phyloP scores from a whole-genome alignment of 2,888 invertebrate genomes.

The Phalera bucephala region DNA sequence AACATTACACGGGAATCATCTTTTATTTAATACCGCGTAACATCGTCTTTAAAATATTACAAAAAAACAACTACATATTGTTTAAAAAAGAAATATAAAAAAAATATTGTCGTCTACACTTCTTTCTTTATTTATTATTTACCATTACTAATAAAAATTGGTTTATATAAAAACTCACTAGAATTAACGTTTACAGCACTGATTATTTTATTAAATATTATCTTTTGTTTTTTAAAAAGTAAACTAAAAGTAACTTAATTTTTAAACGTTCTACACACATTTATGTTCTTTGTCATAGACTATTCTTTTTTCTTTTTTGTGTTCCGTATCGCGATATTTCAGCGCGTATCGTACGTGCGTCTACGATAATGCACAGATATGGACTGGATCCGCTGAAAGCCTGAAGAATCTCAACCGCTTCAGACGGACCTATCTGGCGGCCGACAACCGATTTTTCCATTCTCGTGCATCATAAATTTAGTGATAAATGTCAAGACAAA shows the following conservation, averaged over 20 bases:
- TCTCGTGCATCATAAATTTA: conserved; percentile 1
- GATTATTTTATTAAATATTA: too few species aligned
- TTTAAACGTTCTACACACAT: too few species aligned
- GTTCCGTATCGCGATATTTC: conserved; percentile 12
- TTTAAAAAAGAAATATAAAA: background rate
- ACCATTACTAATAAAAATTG: too few species aligned
- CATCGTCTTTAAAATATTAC: background rate
- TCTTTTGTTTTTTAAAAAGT: too few species aligned
- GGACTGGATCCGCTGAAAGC: conserved; percentile 19
- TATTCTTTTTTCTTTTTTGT: background rate
- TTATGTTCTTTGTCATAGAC: too few species aligned
- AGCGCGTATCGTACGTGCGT: conserved; percentile 9
- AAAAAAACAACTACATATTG: conserved; percentile 15
- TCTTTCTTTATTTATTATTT: too few species aligned
- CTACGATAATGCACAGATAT: conserved; percentile 11
- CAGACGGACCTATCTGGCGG: conserved; percentile 4
- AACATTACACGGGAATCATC: conserved; percentile 11
- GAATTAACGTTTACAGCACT: too few species aligned
- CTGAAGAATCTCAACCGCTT: conserved; percentile 11
- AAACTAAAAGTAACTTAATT: too few species aligned
- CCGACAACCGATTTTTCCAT: conserved; percentile 12
- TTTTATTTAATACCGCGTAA: background rate
- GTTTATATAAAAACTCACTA: too few species aligned
- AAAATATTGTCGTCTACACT: too few species aligned
- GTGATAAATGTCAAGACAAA: background rate